Conservation (phyloP, 2,888 invertebrate genomes). For the Microdon myrmicae region DNA sequence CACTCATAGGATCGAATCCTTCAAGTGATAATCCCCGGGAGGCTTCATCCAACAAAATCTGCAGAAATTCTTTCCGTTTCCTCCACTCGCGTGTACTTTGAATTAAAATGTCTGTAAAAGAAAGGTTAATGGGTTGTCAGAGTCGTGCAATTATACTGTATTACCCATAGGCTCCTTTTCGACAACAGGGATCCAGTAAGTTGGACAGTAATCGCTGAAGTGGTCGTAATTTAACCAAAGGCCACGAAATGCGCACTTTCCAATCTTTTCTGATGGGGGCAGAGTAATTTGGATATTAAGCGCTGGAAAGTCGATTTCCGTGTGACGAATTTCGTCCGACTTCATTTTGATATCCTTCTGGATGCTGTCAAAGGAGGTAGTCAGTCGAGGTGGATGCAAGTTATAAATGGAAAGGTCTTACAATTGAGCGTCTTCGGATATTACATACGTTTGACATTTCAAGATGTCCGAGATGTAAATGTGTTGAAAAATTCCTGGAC, state of each 20-base stretch:
- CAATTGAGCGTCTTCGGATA: constrained; percentile 63
- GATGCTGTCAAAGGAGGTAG: neutral
- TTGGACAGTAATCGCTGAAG: constrained; percentile 68
- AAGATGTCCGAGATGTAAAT: constrained; percentile 63
- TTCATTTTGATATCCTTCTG: constrained; percentile 58
- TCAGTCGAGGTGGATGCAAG: neutral
- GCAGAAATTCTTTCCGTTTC: constrained; percentile 65
- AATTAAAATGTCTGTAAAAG: constrained; percentile 58
- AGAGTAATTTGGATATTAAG: constrained; percentile 66
- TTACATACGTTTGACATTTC: constrained; percentile 64
- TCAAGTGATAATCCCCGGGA: constrained; percentile 58
- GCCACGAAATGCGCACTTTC: constrained; percentile 67
- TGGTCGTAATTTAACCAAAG: constrained; percentile 70
- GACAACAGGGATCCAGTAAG: constrained; percentile 58
- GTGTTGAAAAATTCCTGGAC: constrained; percentile 62
- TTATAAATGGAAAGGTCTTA: constrained; percentile 37
- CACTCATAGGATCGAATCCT: constrained; percentile 58
- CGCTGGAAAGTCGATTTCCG: constrained; percentile 67
- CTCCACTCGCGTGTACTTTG: constrained; percentile 66
- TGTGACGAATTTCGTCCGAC: constrained; percentile 62
- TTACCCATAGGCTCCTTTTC: constrained; percentile 58
- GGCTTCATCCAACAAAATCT: constrained; percentile 63
- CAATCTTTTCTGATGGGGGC: constrained; percentile 66
- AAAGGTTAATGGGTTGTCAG: constrained; percentile 5
- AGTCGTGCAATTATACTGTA: constrained; percentile 6